A percentile compares a stretch with the other conserved stretches of the same genome.
phyloP scores from a whole-genome alignment of 2,797 vertebrate genomes.

The Somateria mollissima region DNA sequence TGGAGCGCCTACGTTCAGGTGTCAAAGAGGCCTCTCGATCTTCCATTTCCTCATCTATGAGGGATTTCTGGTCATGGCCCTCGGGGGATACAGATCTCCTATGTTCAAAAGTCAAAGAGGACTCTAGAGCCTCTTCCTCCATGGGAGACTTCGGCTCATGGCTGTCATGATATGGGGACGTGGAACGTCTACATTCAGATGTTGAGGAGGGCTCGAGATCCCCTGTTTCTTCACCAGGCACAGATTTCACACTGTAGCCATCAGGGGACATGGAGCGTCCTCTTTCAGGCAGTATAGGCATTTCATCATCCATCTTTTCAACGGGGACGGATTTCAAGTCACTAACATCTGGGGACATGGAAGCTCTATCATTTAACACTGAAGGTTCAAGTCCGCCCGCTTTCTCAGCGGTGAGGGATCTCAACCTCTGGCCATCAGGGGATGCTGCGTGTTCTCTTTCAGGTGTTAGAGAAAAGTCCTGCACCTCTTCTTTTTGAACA shows the following conservation, averaged over 20 bases:
- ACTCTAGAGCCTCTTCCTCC: conserved; percentile 48
- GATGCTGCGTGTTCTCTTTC: neutral
- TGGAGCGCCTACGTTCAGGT: conserved; percentile 28
- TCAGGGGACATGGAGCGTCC: neutral
- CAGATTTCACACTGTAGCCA: conserved; percentile 33
- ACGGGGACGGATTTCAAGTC: neutral
- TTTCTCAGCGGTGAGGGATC: neutral
- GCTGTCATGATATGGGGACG: conserved; percentile 67
- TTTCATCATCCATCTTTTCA: neutral
- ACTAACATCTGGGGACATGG: neutral
- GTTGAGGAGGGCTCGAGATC: conserved; percentile 62
- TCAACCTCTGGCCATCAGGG: neutral
- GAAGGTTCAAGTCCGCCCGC: accelerated
- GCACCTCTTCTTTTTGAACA: neutral
- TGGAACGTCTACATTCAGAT: conserved; percentile 71
- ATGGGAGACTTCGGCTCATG: conserved; percentile 20
- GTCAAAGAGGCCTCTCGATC: conserved; percentile 31
- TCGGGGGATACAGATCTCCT: conserved; percentile 43
- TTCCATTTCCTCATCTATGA: conserved; percentile 48
- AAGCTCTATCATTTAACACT: neutral
- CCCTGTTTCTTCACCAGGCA: conserved; percentile 6
- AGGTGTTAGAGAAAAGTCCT: neutral
- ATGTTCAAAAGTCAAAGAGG: conserved; percentile 26
- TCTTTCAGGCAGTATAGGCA: neutral
- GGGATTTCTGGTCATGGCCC: conserved; percentile 41